Evolutionary conservation across 2,797 vertebrate species (phyloP).

Genomic region (Erithacus rubecula): DNA sequence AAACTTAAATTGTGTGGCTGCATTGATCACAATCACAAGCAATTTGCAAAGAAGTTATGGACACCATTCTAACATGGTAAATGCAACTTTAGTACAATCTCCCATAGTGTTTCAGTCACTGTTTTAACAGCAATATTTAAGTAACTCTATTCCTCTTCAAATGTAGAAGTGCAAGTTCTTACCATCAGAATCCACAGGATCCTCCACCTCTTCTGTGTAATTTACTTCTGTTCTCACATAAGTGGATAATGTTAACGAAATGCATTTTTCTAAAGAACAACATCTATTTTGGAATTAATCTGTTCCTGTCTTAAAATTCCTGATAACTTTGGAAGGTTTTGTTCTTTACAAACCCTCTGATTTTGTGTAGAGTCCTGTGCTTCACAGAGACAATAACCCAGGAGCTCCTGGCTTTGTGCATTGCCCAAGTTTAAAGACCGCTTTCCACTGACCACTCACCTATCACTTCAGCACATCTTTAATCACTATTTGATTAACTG

Average conservation of each 20-base stretch:
- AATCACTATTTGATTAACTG: not conserved
- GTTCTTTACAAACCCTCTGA: not conserved
- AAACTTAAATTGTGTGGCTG: not conserved
- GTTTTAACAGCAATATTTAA: not conserved
- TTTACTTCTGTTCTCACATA: conserved; percentile 99
- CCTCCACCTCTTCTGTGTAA: conserved; percentile 97
- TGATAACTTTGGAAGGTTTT: not conserved
- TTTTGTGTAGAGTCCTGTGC: not conserved
- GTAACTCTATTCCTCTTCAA: not conserved
- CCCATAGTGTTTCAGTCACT: not conserved
- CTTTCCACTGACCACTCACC: not conserved
- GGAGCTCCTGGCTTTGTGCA: not conserved
- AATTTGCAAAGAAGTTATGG: not conserved
- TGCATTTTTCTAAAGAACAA: not conserved
- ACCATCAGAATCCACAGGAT: conserved; percentile 97
- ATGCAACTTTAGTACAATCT: not conserved
- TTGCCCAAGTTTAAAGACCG: not conserved
- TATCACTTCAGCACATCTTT: not conserved
- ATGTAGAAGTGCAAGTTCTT: conserved; percentile 34
- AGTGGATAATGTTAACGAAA: conserved; percentile 83
- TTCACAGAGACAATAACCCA: not conserved
- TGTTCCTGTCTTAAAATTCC: not conserved
- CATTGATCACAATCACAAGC: not conserved
- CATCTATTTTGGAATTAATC: not conserved
- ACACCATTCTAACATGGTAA: not conserved